phyloP scores from a whole-genome alignment of 2,888 invertebrate species.

The Cataglyphis altisquamis region DNA sequence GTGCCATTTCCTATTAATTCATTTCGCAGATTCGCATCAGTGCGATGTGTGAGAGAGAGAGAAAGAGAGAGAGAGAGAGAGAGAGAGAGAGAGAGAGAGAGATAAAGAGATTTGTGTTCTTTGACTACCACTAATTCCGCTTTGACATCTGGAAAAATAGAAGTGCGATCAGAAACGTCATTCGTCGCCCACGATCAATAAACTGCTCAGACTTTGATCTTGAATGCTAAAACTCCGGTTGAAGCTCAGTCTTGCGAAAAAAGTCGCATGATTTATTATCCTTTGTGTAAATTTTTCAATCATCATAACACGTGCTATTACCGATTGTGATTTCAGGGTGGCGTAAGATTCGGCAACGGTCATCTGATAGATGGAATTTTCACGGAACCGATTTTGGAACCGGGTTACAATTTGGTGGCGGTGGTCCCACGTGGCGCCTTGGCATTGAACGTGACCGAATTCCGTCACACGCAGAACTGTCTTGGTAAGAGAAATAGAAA shows the following conservation, averaged over 20 bases:
- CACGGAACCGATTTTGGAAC: slow-evolving; percentile 92
- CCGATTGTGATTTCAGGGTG: slow-evolving; percentile 60
- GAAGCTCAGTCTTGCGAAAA: background rate
- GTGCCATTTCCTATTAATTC: slow-evolving; percentile 69
- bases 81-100: too few species aligned
- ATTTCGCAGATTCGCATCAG: slow-evolving; percentile 59
- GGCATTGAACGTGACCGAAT: slow-evolving; percentile 94
- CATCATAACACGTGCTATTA: background rate
- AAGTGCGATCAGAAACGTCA: background rate
- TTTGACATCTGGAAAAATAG: slow-evolving; percentile 4
- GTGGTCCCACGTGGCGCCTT: slow-evolving; percentile 95
- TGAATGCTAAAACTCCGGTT: background rate
- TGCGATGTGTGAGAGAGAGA: background rate
- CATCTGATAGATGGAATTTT: slow-evolving; percentile 94
- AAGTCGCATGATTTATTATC: slow-evolving; percentile 18
- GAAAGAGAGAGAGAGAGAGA: too few species aligned
- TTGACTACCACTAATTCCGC: background rate
- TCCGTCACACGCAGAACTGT: slow-evolving; percentile 93
- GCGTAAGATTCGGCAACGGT: slow-evolving; percentile 83
- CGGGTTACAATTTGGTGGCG: slow-evolving; percentile 94
- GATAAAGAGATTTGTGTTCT: background rate
- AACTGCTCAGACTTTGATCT: background rate
- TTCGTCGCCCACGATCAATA: background rate
- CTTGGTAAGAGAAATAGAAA: slow-evolving; percentile 89
- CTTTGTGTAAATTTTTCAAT: background rate